A percentile compares a stretch with the other conserved stretches of the same genome.
Evolutionary conservation across 2,888 invertebrate genomes (phyloP).

Genomic region (Tanypteryx hageni): DNA sequence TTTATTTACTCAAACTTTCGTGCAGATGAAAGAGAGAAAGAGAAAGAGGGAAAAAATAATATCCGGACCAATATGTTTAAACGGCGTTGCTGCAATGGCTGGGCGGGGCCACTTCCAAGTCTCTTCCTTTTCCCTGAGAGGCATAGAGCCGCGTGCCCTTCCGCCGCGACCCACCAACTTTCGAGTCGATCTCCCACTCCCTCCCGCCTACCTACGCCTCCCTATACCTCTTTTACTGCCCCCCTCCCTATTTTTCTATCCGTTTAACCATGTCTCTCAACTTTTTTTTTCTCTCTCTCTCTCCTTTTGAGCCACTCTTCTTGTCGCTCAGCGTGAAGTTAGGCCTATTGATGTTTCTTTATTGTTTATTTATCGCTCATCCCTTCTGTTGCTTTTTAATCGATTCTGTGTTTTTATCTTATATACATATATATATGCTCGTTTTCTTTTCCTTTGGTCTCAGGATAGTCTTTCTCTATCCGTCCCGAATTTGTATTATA

Average conservation of each 20-base stretch:
- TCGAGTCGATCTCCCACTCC: not conserved
- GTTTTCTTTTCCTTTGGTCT: too few species aligned
- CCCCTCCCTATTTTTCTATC: not conserved
- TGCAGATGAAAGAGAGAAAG: not conserved
- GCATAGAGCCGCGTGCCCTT: not conserved
- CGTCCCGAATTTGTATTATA: too few species aligned
- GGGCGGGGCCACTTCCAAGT: not conserved
- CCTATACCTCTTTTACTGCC: too few species aligned
- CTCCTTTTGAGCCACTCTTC: not conserved
- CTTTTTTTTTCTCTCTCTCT: not conserved
- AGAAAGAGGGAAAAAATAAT: too few species aligned
- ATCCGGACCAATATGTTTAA: too few species aligned
- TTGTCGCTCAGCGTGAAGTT: not conserved
- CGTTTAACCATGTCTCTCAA: not conserved
- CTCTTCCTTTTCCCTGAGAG: too few species aligned
- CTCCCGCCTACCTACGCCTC: too few species aligned
- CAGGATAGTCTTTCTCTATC: too few species aligned
- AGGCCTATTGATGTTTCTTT: not conserved
- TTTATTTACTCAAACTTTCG: not conserved
- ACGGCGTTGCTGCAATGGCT: not conserved
- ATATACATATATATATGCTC: too few species aligned
- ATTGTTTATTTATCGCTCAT: too few species aligned
- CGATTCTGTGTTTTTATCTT: not conserved
- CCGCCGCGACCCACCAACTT: not conserved
- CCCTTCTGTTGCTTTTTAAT: too few species aligned